Base-by-base conservation (phyloP, 2,113 vertebrate genomes). In the Collichthys lucidus region DNA sequence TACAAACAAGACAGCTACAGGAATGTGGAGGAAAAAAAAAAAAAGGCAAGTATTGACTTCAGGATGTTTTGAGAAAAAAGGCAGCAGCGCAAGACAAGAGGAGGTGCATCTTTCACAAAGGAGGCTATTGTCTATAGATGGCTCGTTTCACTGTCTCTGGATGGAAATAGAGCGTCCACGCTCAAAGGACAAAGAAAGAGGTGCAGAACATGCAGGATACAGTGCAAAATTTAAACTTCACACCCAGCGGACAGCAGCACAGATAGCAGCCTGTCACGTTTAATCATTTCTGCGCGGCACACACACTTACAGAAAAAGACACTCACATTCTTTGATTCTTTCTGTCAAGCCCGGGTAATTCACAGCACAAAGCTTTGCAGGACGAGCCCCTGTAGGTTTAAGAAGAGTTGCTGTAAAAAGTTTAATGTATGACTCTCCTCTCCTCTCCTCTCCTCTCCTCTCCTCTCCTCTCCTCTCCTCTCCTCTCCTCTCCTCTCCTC, bases 211-310 rank as follows among this genome's bases (percentile, higher is more conserved):
- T 19, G 29, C 14, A 26, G 40, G 69, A 16, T n/a, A 44, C 26
- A 61, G 53, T 53, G 46, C 20, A 49, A 40, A n/a, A 20, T 44
- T 65, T 4, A 22, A 24, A 44, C 55, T 66, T 67, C 68, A 49
- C 62, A 56, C 35, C 35, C 76, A 88, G 35, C 68, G 72, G 64
- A 89, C 73, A 82, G 79, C 31, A 64, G 68, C 35, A 47, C 49
- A 84, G 80, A 91, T 87, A 81, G 90, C 87, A 78, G 57, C 47
- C 75, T 89, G 89, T 90, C 93, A 91, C 63, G 69, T 52, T 35
- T 44, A 60, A 79, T 93, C 91, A 92, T 56, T 74, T 63, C 89
- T 55, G 83, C 65, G 3, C 10, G 0, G 44, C 22, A 57, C 73
- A 85, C 68, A 83, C 50, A 20, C 57, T 40, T 46, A 44, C 5